Base-by-base conservation (phyloP, 2,113 vertebrate species). In the Indicator indicator region DNA sequence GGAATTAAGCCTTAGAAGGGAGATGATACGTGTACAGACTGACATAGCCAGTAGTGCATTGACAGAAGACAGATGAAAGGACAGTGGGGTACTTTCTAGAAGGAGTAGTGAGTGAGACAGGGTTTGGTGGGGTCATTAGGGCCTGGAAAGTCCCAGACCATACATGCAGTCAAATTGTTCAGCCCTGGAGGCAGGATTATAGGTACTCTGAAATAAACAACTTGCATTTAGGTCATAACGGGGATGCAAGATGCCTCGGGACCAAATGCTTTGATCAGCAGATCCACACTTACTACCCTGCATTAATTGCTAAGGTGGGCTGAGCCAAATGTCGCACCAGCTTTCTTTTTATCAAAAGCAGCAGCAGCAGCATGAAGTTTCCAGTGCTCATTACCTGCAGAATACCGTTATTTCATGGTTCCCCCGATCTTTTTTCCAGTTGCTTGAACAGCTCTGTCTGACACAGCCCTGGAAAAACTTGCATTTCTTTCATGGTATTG, bases 181-280 rank as follows among this genome's bases (percentile, higher is more conserved):
- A 74, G 74, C 70, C 70, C 70, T 36, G n/a, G 58, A 58, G 77
- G 65, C 70, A 78, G 67, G 46, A 64, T 82, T 94, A 60, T 27
- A 67, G 46, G 24, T 28, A 55, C 16, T 90, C n/a, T 67, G 84
- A 89, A 84, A 81, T 81, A 78, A 92, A 74, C 58, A 91, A 62
- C 54, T 87, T 89, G 85, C 87, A 68, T 64, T 84, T 75, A 40
- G 58, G 33, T 79, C 1, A 1, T 68, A 93, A 78, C 36, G 23
- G 60, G 78, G 74, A 87, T 1, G 0, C 28, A 71, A 79, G 81
- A 84, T 0, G 30, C 90, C 78, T 91, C 56, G 70, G 67, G 90
- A 91, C 58, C 48, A 87, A 93, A 32, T 27, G 71, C 67, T 91
- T 89, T 87, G 48, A 89, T 96, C 88, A 93, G 82, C 62, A 78